Conservation (phyloP, 2,113 vertebrate species). For the Stercorarius parasiticus region DNA sequence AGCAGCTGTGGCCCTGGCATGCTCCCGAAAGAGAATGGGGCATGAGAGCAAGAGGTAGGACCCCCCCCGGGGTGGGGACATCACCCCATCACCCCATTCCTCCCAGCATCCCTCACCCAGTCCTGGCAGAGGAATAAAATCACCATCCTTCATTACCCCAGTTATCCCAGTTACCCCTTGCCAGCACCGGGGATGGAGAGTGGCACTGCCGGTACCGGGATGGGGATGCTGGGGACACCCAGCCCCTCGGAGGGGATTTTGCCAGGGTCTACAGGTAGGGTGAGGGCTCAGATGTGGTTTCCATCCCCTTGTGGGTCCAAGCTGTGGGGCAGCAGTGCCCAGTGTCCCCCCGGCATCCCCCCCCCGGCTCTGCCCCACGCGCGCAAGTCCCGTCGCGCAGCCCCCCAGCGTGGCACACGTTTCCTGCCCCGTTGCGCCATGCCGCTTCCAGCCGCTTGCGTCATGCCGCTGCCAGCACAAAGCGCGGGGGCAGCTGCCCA, state of each 20-base stretch:
- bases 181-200: rapidly evolving
- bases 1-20: rapidly evolving
- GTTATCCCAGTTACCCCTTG: neutral
- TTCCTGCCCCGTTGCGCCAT: neutral
- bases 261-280: rapidly evolving
- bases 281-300: neutral
- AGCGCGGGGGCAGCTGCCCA: neutral
- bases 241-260: neutral
- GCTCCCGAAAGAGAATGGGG: rapidly evolving
- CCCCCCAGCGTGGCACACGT: neutral
- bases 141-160: neutral
- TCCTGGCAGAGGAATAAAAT: neutral
- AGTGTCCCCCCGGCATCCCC: neutral
- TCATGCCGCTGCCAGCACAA: neutral
- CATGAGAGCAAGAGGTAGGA: neutral
- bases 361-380: rapidly evolving
- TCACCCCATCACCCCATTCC: neutral
- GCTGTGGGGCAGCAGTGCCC: neutral
- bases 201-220: rapidly evolving
- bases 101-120: neutral
- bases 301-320: neutral
- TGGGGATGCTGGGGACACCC: neutral
- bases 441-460: neutral
- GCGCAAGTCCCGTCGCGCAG: neutral
- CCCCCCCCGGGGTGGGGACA: rapidly evolving